A percentile compares a stretch with the other conserved stretches of the same genome.
phyloP scores from a whole-genome alignment of 30 jellyfish, hydroid and myxozoan genomes.

The Chrysaora quinquecirrha region DNA sequence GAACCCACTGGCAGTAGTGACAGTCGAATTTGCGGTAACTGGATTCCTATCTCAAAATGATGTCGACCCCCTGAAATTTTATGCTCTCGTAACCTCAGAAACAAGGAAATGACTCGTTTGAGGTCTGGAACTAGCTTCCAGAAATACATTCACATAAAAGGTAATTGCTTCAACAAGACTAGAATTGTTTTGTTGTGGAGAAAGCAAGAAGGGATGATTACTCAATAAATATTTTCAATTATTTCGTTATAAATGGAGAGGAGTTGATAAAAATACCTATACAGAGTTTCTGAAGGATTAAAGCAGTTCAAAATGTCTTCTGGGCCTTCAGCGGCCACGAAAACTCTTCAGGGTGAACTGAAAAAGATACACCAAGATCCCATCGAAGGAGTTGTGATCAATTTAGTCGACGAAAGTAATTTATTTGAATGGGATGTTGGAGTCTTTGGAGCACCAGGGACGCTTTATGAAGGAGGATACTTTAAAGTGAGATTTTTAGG shows the following conservation, averaged over 20 bases:
- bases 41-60: too few species aligned
- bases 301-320: slow-evolving; percentile 62
- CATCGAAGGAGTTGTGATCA: slow-evolving; percentile 90
- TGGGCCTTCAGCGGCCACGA: slow-evolving; percentile 79
- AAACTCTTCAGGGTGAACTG: slow-evolving; percentile 86
- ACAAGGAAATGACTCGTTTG: too few species aligned
- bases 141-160: background rate
- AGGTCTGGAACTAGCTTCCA: background rate
- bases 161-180: background rate
- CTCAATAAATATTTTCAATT: too few species aligned
- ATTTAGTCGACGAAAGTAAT: slow-evolving; percentile 86
- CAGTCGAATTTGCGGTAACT: too few species aligned
- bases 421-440: slow-evolving; percentile 94
- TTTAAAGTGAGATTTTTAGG: too few species aligned
- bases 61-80: too few species aligned
- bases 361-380: slow-evolving; percentile 87
- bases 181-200: background rate
- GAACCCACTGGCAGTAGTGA: too few species aligned
- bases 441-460: slow-evolving; percentile 96
- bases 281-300: too few species aligned
- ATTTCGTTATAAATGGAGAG: too few species aligned
- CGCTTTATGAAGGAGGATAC: slow-evolving; percentile 96
- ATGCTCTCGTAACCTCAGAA: too few species aligned
- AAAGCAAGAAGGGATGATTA: too few species aligned
- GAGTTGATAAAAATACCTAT: too few species aligned